Evolutionary conservation across 1,140 invertebrate genomes (phyloP), one percentile per base, ranked within the genome.

Genomic region (Spodoptera litura): DNA sequence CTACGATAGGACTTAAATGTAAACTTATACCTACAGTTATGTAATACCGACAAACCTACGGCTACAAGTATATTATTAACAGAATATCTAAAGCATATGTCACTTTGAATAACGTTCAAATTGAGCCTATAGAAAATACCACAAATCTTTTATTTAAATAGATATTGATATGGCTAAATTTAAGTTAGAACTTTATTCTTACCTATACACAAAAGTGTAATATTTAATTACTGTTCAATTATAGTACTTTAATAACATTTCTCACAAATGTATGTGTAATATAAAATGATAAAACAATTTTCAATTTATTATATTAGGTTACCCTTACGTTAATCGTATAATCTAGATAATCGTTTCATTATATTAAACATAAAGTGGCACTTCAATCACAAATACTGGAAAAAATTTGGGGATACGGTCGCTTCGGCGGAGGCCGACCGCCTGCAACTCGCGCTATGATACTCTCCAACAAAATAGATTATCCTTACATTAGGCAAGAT

Each of bases 301-400:
- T 95, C 89, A 95, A 94, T 94, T 94, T 94, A 94, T 94, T 93
- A 94, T 94, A 94, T 95, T 94, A 94, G 92, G 91, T 94, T 95
- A 95, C 93, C 94, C 94, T 95, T 95, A 95, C 85, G 91, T 93
- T 95, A 94, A 92, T 95, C 94, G 94, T 94, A 94, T 94, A 94
- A 93, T 95, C 95, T 95, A 95, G 91, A 95, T 95, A 95, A 95
- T 95, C 94, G 94, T 95, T 94, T 95, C 90, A 94, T 77, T 94
- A 95, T 95, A 95, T 95, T 95, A 94, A 95, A 95, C 94, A 94
- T 95, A 95, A 95, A 95, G 95, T 95, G 95, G 95, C 95, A 95
- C 95, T 95, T 95, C 94, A 95, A 95, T 95, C 94, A 95, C 94
- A 95, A 95, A 95, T 95, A 95, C 94, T 95, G 94, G 94, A 95